Evolutionary conservation across 2,888 invertebrate genomes (phyloP).

Genomic region (Oithona nana): DNA sequence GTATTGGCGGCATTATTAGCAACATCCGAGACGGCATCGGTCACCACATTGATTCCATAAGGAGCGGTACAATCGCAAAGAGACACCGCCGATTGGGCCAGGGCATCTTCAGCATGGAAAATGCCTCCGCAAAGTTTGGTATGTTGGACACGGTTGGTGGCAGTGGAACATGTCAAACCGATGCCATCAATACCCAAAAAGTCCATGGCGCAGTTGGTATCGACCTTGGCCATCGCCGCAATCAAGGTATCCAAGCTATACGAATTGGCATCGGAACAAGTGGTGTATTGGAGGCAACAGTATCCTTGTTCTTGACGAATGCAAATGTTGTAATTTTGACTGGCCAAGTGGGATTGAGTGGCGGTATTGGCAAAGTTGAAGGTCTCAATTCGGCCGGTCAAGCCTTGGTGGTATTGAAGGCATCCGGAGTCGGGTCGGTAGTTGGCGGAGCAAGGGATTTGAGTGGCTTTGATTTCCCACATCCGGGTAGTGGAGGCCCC

Average conservation of each 20-base stretch:
- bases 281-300: neutral
- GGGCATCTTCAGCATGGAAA: neutral
- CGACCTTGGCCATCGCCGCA: neutral
- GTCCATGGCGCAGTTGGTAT: neutral
- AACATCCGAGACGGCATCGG: no score
- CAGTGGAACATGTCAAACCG: neutral
- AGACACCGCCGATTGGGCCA: no score
- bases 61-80: no score
- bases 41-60: no score
- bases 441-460: neutral
- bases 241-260: neutral
- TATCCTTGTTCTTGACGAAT: neutral
- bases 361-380: neutral
- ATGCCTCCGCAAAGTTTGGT: neutral
- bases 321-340: neutral
- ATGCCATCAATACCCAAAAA: neutral
- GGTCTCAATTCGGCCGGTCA: neutral
- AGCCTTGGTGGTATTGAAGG: neutral
- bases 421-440: neutral
- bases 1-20: neutral
- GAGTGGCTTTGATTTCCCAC: constrained; percentile 1
- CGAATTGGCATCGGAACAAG: neutral
- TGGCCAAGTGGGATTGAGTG: neutral
- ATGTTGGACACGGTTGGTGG: neutral
- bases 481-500: neutral